phyloP scores from a whole-genome alignment of 2,888 invertebrate genomes.

The Diplolepis rosae region DNA sequence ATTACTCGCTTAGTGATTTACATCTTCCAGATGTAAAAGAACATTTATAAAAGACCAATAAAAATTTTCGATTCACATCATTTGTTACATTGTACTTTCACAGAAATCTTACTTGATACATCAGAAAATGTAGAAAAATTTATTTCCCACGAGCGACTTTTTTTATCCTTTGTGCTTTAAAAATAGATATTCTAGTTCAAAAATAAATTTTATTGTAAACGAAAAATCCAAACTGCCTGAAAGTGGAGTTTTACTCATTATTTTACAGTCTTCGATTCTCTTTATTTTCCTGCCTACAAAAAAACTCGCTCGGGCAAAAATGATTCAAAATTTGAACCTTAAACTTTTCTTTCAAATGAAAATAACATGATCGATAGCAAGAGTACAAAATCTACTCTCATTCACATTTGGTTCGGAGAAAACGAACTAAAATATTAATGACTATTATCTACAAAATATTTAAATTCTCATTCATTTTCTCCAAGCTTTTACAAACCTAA shows the following conservation, averaged over 20 bases:
- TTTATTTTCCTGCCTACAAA: background rate
- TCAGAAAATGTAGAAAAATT: slow-evolving; percentile 2
- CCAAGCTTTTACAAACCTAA: background rate
- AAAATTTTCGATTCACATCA: background rate
- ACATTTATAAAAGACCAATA: background rate
- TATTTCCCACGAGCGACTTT: background rate
- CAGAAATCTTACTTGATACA: background rate
- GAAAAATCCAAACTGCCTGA: background rate
- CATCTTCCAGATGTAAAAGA: background rate
- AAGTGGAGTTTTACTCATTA: background rate
- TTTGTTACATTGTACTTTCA: background rate
- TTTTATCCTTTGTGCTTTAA: background rate
- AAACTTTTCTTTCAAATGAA: background rate
- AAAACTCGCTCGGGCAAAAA: slow-evolving; percentile 12
- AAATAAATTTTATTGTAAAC: background rate
- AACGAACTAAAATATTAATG: background rate
- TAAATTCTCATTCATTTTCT: no score
- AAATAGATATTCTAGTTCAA: no score
- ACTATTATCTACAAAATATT: background rate
- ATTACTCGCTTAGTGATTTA: slow-evolving; percentile 17
- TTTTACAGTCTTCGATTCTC: background rate
- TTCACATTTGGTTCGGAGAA: background rate
- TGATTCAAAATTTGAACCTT: background rate
- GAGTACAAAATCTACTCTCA: background rate
- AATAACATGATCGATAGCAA: background rate